phyloP scores from a whole-genome alignment of 2,797 vertebrate genomes.

The Luscinia luscinia region DNA sequence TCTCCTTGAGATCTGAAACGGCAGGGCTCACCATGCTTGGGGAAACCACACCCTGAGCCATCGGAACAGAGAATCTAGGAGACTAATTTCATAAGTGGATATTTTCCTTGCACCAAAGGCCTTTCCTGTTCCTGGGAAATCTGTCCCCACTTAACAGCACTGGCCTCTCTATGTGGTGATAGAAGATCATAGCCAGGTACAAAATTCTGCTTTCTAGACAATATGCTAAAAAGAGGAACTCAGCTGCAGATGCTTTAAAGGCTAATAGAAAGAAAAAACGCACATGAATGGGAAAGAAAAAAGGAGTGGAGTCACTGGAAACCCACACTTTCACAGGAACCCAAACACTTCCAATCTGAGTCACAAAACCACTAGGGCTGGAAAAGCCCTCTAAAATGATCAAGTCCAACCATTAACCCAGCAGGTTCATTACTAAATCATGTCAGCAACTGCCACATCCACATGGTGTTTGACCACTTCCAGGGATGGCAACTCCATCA shows the following conservation, averaged over 20 bases:
- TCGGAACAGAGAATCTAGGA: rapidly evolving
- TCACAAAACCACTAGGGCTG: background rate
- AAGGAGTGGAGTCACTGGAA: background rate
- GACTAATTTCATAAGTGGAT: background rate
- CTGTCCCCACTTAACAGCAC: rapidly evolving
- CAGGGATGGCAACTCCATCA: background rate
- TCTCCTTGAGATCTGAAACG: background rate
- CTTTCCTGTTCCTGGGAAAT: background rate
- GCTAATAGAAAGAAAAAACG: background rate
- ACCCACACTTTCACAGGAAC: background rate
- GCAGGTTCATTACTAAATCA: background rate
- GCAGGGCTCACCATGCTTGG: background rate
- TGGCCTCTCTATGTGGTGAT: background rate
- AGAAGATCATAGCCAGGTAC: background rate
- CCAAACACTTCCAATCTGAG: background rate
- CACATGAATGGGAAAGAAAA: background rate
- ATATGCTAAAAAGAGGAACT: background rate
- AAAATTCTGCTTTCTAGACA: background rate
- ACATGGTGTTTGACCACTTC: background rate
- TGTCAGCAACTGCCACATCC: background rate
- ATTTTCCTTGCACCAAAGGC: background rate
- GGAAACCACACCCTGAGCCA: background rate
- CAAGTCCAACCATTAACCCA: background rate
- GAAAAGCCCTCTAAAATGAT: background rate
- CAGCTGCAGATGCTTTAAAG: background rate